A percentile compares a stretch with the other conserved stretches of the same genome.
These are phyloP conservation scores for Willowsia nigromaculata DNA, from an alignment of 2,888 invertebrate species.

Conservation along the genomic window DNA sequence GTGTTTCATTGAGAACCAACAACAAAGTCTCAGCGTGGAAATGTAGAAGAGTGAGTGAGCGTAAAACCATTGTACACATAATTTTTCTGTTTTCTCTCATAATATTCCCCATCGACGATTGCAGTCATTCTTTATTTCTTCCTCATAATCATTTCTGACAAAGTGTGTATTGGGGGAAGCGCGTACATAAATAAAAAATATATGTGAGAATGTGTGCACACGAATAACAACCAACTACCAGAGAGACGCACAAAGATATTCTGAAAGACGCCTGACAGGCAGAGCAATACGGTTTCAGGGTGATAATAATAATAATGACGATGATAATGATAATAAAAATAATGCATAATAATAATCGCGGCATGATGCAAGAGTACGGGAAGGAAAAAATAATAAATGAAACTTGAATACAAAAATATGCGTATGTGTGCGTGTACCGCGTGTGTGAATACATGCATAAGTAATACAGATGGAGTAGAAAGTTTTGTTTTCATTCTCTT, in stretches of 20 bases:
- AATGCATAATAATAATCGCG: constrained; percentile 60
- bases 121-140: background rate
- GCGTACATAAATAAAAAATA: background rate
- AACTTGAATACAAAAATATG: constrained; percentile 11
- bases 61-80: background rate
- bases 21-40: background rate
- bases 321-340: constrained; percentile 65
- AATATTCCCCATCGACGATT: background rate
- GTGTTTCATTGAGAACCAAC: background rate
- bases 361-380: constrained; percentile 26
- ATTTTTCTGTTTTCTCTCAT: background rate
- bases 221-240: background rate
- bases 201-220: background rate
- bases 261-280: background rate
- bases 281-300: constrained; percentile 60
- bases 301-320: constrained; percentile 46
- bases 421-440: constrained; percentile 7
- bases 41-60: background rate
- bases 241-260: background rate
- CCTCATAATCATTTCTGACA: constrained; percentile 38
- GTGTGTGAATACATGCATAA: constrained; percentile 39
- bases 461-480: background rate
- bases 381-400: background rate
- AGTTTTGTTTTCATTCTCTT: background rate
- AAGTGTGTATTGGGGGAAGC: background rate